Base-by-base conservation (phyloP, 2,797 vertebrate genomes). In the Neomorphus geoffroyi region DNA sequence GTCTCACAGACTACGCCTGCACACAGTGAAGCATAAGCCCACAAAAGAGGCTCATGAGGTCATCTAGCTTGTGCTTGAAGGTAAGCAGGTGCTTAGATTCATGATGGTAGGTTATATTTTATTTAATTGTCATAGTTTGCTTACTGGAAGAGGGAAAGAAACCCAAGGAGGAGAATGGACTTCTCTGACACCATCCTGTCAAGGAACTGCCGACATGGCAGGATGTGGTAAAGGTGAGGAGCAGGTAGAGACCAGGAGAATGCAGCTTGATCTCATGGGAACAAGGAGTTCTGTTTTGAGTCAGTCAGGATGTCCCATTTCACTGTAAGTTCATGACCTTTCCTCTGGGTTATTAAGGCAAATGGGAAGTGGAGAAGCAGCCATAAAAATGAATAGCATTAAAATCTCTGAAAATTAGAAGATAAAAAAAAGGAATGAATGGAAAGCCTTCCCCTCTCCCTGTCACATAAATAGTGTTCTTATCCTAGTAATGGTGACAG, bases 401-500 rank as follows among this genome's bases (percentile, higher is more conserved):
- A 70, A 85, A 88, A 70, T 67, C 22, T 64, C 39, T 11, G 43
- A 61, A 90, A 92, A 90, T 84, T 78, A 85, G 54, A 77, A 72
- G 71, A 71, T 10, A n/a, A 90, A 71, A 71, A 65, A 86, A 86
- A 82, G 9, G 67, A 90, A 90, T 6, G 19, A 91, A 18, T 26
- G 61, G 64, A 91, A 92, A 83, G 3, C 24, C 45, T 71, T 86
- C n/a, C 53, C 11, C 11, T 90, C 37, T 86, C 30, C 80, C 60
- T 22, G 3, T 81, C 81, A 92, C 58, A 67, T 92, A 96, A 96
- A 90, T 92, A 80, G 95, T 97, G 86, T 80, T 93, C 92, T 92
- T 96, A 77, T 91, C 73, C 88, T 43, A 85, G 80, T 92, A 94
- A 95, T 92, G 78, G 91, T 96, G 96, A 96, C 96, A 96, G 88